phyloP scores from a whole-genome alignment of 2,113 vertebrate genomes.

The Lasiurus borealis region DNA sequence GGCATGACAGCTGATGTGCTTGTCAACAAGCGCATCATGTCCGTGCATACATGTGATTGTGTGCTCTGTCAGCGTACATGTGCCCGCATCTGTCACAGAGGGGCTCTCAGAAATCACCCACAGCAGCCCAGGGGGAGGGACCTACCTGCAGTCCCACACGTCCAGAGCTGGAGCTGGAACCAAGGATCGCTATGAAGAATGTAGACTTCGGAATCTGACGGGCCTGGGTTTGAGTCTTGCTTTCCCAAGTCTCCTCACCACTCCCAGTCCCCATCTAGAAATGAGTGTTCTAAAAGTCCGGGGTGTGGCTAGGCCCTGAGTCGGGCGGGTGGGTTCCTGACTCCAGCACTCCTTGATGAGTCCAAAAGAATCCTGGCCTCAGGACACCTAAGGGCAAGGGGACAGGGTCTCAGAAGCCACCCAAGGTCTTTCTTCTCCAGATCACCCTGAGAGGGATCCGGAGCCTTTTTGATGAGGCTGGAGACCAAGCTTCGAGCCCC shows the following conservation, averaged over 20 bases:
- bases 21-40: accelerated
- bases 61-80: accelerated
- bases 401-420: background rate
- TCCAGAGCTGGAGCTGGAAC: background rate
- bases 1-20: background rate
- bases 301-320: background rate
- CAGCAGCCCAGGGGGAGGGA: background rate
- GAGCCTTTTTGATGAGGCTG: background rate
- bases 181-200: background rate
- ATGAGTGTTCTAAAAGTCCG: background rate
- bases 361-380: background rate
- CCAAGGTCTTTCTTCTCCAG: background rate
- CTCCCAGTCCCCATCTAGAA: background rate
- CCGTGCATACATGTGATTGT: accelerated
- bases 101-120: background rate
- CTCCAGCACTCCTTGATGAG: background rate
- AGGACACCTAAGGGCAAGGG: background rate
- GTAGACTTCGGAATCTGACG: background rate
- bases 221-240: background rate
- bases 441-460: background rate
- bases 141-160: background rate
- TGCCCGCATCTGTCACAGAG: background rate
- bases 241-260: background rate
- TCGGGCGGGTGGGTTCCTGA: background rate
- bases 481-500: background rate